phyloP scores from a whole-genome alignment of 2,113 vertebrate species.

The Corythornis madagascariensis region DNA sequence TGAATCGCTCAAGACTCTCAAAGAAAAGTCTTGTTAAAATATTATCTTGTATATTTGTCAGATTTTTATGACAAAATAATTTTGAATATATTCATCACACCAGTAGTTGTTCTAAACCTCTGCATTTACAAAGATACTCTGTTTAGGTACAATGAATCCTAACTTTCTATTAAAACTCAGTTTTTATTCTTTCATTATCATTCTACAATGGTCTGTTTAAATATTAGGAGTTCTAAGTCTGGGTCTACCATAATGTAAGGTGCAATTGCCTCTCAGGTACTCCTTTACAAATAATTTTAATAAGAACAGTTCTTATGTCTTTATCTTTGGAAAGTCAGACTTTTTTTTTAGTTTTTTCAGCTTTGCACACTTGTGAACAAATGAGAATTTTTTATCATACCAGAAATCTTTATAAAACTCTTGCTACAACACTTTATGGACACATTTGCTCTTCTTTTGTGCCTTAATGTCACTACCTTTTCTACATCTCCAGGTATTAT shows the following conservation, averaged over 20 bases:
- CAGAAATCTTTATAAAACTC: not conserved
- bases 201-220: not conserved
- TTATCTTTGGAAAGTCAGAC: not conserved
- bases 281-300: not conserved
- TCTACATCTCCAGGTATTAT: not conserved
- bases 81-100: not conserved
- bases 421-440: not conserved
- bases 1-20: too few species aligned
- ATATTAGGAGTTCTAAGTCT: not conserved
- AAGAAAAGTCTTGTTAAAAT: not conserved
- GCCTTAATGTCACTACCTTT: not conserved
- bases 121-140: not conserved
- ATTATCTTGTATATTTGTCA: not conserved
- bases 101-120: not conserved
- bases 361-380: not conserved
- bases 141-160: not conserved
- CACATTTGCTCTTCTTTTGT: not conserved
- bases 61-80: not conserved
- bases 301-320: not conserved
- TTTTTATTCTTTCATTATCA: not conserved
- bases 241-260: not conserved
- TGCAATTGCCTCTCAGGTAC: not conserved
- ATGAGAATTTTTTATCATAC: not conserved
- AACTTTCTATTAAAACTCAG: not conserved
- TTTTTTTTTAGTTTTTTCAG: not conserved